Percentiles rank a stretch among this genome's conserved stretches.
phyloP scores from a whole-genome alignment of 2,113 vertebrate genomes.

The Oncorhynchus clarkii region DNA sequence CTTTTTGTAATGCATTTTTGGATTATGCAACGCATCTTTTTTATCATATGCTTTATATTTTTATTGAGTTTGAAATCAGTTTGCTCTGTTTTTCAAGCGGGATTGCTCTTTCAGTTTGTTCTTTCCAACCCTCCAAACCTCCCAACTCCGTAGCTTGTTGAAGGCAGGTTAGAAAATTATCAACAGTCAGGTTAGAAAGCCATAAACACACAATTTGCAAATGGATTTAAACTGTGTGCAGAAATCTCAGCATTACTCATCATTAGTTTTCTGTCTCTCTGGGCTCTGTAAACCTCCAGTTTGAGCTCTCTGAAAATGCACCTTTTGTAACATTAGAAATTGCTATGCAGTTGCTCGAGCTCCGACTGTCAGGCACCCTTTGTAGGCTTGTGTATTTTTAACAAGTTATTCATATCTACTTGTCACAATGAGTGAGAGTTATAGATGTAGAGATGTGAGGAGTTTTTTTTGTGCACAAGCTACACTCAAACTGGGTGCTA shows the following conservation, averaged over 20 bases:
- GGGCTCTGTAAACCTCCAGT: no score
- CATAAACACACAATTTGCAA: conserved; percentile 67
- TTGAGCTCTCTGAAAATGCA: neutral
- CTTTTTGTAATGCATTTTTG: neutral
- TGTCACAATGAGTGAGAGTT: conserved; percentile 41
- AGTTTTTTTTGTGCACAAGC: conserved; percentile 21
- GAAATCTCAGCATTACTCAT: conserved; percentile 8
- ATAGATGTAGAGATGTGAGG: conserved; percentile 18
- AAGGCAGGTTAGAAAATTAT: neutral
- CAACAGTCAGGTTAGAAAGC: neutral
- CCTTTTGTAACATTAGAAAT: neutral
- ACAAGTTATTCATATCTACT: conserved; percentile 43
- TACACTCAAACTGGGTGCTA: conserved; percentile 19
- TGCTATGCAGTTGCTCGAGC: neutral
- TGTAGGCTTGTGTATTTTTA: conserved; percentile 55
- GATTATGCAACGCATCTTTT: neutral
- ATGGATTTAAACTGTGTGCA: conserved; percentile 43
- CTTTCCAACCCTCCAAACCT: neutral
- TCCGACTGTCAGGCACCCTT: neutral
- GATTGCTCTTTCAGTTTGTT: neutral
- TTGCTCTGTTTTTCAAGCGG: neutral
- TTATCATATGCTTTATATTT: neutral
- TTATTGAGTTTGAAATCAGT: neutral
- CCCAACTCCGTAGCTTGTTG: neutral
- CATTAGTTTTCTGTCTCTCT: conserved; percentile 1